Evolutionary conservation across 2,888 invertebrate species (phyloP).

Genomic region (Eupeodes latifasciatus): DNA sequence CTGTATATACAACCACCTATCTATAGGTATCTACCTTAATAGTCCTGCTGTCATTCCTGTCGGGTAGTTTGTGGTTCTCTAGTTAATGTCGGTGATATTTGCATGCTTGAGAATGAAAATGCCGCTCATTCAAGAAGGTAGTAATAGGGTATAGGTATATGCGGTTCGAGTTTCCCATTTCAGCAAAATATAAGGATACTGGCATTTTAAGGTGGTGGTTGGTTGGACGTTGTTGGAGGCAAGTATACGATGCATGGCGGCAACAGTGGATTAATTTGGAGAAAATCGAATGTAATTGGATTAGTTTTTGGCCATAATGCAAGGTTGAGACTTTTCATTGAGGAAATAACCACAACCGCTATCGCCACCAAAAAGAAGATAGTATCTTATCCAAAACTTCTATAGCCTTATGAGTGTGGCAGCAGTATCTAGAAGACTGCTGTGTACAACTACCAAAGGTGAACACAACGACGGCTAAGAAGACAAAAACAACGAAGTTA

Average conservation of each 20-base stretch:
- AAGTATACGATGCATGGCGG: slow-evolving; percentile 31
- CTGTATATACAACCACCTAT: too few species aligned
- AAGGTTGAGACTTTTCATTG: slow-evolving; percentile 66
- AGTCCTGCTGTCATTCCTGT: slow-evolving; percentile 76
- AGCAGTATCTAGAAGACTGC: not conserved
- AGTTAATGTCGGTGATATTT: slow-evolving; percentile 73
- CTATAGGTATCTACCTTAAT: slow-evolving; percentile 61
- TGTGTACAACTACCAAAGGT: slow-evolving; percentile 6
- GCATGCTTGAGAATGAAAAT: slow-evolving; percentile 63
- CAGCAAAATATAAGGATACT: slow-evolving; percentile 14
- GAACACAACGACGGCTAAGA: not conserved
- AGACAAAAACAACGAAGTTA: not conserved
- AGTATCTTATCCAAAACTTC: not conserved
- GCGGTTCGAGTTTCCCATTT: slow-evolving; percentile 52
- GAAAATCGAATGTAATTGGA: slow-evolving; percentile 76
- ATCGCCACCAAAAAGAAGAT: not conserved
- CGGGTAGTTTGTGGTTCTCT: slow-evolving; percentile 74
- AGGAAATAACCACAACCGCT: slow-evolving; percentile 63
- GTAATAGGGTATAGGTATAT: not conserved
- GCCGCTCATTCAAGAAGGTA: slow-evolving; percentile 18
- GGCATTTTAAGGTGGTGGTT: not conserved
- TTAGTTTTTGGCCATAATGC: slow-evolving; percentile 72
- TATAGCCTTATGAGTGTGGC: not conserved
- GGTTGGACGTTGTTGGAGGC: not conserved
- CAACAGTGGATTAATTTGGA: slow-evolving; percentile 72